Evolutionary conservation across 2,888 invertebrate genomes (phyloP).

Genomic region (Hermaeophaga mercurialis): DNA sequence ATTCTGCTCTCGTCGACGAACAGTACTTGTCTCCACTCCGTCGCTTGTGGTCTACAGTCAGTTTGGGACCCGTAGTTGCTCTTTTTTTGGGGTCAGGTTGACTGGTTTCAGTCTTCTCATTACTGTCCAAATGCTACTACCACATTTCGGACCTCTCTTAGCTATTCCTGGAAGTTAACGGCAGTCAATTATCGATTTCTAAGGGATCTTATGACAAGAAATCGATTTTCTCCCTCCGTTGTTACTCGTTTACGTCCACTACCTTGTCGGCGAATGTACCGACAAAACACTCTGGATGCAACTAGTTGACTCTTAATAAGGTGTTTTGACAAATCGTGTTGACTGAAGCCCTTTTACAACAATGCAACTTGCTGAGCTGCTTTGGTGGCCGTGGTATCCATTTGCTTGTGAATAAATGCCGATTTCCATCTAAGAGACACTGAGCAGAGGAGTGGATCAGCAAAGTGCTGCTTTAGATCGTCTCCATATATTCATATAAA

Average conservation of each 20-base stretch:
- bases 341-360: too few relatives aligned
- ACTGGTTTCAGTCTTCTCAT: background rate
- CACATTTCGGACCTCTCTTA: background rate
- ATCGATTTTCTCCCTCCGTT: background rate
- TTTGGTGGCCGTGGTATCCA: too few relatives aligned
- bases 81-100: background rate
- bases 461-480: too few relatives aligned
- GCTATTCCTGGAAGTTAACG: background rate
- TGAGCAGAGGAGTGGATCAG: too few relatives aligned
- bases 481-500: too few relatives aligned
- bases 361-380: too few relatives aligned
- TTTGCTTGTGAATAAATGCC: too few relatives aligned
- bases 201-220: background rate
- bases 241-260: background rate
- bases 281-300: background rate
- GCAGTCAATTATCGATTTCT: background rate
- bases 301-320: too few relatives aligned
- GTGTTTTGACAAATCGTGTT: too few relatives aligned
- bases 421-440: too few relatives aligned
- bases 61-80: too few relatives aligned
- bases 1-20: background rate
- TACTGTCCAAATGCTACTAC: background rate
- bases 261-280: background rate
- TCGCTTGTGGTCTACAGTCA: background rate
- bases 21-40: background rate